Conservation (phyloP, 2,797 vertebrate genomes). For the Acanthornis magna region DNA sequence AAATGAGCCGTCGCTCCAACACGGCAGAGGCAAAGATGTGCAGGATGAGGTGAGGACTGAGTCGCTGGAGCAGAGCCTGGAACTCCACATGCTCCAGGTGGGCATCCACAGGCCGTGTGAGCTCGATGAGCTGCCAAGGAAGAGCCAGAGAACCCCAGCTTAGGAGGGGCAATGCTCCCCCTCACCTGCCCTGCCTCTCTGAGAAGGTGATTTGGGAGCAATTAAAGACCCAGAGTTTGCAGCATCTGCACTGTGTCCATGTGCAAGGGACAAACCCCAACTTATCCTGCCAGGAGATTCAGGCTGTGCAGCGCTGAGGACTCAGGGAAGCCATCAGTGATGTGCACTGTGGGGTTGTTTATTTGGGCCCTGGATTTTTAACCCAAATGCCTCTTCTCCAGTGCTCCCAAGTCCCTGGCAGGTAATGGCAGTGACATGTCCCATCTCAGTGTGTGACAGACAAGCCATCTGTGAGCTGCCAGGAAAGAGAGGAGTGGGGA, state of each 20-base stretch:
- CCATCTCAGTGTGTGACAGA: not conserved
- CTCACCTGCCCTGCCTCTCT: rapidly evolving
- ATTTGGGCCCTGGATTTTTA: not conserved
- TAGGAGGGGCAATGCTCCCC: not conserved
- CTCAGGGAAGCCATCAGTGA: not conserved
- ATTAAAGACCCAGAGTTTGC: not conserved
- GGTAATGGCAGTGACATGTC: not conserved
- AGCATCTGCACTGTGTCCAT: not conserved
- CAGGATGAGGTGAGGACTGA: slow-evolving; percentile 83
- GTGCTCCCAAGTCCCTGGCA: not conserved
- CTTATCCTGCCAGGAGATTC: not conserved
- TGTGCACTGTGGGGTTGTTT: not conserved
- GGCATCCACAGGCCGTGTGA: slow-evolving; percentile 90
- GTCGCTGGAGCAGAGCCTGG: slow-evolving; percentile 79
- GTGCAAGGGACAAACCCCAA: not conserved
- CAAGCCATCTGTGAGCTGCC: not conserved
- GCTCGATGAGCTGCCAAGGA: slow-evolving; percentile 82
- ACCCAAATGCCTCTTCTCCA: not conserved
- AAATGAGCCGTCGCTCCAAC: slow-evolving; percentile 88
- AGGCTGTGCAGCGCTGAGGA: not conserved
- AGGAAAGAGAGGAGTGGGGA: not conserved
- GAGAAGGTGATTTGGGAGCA: not conserved
- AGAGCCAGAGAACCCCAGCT: not conserved
- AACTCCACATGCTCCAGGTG: slow-evolving; percentile 94
- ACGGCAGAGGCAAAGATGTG: slow-evolving; percentile 85